Evolutionary conservation across 1,140 invertebrate genomes (phyloP).

Genomic region (Cotesia glomerata): DNA sequence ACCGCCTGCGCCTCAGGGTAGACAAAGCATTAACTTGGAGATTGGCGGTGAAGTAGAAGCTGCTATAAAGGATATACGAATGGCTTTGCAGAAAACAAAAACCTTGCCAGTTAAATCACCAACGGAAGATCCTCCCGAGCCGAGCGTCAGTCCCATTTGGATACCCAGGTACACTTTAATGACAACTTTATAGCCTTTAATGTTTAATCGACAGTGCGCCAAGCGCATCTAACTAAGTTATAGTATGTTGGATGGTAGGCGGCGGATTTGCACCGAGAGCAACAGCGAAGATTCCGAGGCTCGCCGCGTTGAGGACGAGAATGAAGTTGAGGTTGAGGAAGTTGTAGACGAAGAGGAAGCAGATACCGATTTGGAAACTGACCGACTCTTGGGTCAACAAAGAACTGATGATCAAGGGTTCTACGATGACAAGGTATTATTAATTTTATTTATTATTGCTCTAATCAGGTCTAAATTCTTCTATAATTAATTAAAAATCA

Average conservation of each 20-base stretch:
- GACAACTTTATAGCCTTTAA: constrained; percentile 15
- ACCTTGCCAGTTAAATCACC: constrained; percentile 67
- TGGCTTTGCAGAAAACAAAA: constrained; percentile 80
- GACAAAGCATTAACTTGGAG: constrained; percentile 57
- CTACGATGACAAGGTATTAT: constrained; percentile 81
- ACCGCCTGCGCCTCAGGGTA: constrained; percentile 70
- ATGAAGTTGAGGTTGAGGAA: constrained; percentile 56
- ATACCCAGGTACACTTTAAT: constrained; percentile 66
- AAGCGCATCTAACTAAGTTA: constrained; percentile 58
- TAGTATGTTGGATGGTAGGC: constrained; percentile 62
- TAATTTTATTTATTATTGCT: too few relatives aligned
- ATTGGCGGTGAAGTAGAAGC: constrained; percentile 69
- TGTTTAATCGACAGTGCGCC: not conserved
- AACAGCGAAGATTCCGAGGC: constrained; percentile 59
- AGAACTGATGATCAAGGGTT: constrained; percentile 89
- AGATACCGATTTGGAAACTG: constrained; percentile 88
- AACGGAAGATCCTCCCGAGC: constrained; percentile 54
- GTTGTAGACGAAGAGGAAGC: constrained; percentile 74
- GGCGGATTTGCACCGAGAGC: constrained; percentile 56
- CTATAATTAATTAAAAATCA: too few relatives aligned
- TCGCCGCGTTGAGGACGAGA: constrained; percentile 51
- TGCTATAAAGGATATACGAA: constrained; percentile 81
- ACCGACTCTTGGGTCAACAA: constrained; percentile 86
- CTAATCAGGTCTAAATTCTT: too few relatives aligned
- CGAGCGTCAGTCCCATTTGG: constrained; percentile 68